A percentile compares a stretch with the other conserved stretches of the same genome.
Evolutionary conservation across 2,113 vertebrate genomes (phyloP).

Genomic region (Propithecus coquereli): DNA sequence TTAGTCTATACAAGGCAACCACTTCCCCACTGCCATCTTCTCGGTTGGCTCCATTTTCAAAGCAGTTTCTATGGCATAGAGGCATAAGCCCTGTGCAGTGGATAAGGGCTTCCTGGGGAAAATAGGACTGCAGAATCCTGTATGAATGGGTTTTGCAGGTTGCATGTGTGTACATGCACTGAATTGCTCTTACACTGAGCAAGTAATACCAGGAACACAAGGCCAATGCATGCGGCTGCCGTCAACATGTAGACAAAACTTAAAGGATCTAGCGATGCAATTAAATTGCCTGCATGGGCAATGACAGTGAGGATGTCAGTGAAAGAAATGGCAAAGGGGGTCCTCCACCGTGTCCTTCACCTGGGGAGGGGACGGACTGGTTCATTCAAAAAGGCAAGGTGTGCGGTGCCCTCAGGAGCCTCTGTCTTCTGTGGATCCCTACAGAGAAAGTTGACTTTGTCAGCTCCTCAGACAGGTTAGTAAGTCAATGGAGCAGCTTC

Average conservation of each 20-base stretch:
- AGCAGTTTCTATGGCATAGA: background rate
- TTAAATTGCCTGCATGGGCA: background rate
- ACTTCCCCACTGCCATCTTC: background rate
- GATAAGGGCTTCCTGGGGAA: background rate
- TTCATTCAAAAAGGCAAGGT: background rate
- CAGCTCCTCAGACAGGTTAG: conserved; percentile 13
- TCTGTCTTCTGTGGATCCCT: background rate
- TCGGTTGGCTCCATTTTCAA: background rate
- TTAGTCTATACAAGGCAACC: background rate
- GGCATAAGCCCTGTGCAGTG: background rate
- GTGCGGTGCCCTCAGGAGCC: background rate
- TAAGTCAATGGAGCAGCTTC: background rate
- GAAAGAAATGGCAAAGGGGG: background rate
- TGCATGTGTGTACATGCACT: background rate
- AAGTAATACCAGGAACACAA: background rate
- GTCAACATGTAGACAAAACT: background rate
- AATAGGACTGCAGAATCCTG: background rate
- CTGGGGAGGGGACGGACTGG: background rate
- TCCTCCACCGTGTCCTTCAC: background rate
- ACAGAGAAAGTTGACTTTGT: conserved; percentile 15
- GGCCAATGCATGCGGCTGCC: background rate
- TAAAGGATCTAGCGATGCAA: background rate
- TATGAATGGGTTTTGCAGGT: background rate
- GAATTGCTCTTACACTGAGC: background rate
- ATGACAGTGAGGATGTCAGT: background rate